Conservation (phyloP, 1,140 invertebrate species). For the Brachystomella parvula region DNA sequence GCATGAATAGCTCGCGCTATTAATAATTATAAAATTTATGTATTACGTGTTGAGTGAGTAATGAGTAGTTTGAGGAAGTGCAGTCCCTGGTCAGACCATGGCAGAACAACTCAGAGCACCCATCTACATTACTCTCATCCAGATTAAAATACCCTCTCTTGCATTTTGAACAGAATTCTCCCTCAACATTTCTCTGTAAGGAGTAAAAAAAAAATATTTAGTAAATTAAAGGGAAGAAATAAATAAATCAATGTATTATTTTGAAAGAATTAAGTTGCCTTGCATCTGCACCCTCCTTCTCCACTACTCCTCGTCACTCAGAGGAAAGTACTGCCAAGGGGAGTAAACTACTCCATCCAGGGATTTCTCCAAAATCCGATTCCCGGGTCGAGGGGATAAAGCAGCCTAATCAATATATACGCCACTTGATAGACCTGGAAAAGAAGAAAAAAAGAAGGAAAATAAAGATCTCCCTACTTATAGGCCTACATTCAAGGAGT, state of each 20-base stretch:
- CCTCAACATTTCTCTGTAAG: slow-evolving; percentile 58
- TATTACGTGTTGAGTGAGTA: too few species aligned
- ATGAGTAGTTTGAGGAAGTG: slow-evolving; percentile 30
- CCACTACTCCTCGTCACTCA: slow-evolving; percentile 80
- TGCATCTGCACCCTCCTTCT: slow-evolving; percentile 74
- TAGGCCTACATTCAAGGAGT: background rate
- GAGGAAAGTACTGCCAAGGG: slow-evolving; percentile 83
- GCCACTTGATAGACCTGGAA: slow-evolving; percentile 79
- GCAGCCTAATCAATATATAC: slow-evolving; percentile 79
- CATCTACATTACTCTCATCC: slow-evolving; percentile 60
- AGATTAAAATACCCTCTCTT: slow-evolving; percentile 76
- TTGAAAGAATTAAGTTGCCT: slow-evolving; percentile 53
- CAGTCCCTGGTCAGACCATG: slow-evolving; percentile 74
- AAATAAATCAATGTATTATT: slow-evolving; percentile 36
- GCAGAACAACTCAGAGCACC: slow-evolving; percentile 85
- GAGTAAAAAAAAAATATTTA: slow-evolving; percentile 47
- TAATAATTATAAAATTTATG: slow-evolving; percentile 44
- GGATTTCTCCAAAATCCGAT: slow-evolving; percentile 83
- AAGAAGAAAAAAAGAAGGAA: background rate
- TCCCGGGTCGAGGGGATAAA: slow-evolving; percentile 77
- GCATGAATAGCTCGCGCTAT: background rate
- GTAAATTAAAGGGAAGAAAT: slow-evolving; percentile 1
- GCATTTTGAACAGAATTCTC: slow-evolving; percentile 71
- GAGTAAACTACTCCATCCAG: slow-evolving; percentile 58
- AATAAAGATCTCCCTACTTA: background rate